Base-by-base conservation (phyloP, 2,113 vertebrate species). In the Pantherophis guttatus region DNA sequence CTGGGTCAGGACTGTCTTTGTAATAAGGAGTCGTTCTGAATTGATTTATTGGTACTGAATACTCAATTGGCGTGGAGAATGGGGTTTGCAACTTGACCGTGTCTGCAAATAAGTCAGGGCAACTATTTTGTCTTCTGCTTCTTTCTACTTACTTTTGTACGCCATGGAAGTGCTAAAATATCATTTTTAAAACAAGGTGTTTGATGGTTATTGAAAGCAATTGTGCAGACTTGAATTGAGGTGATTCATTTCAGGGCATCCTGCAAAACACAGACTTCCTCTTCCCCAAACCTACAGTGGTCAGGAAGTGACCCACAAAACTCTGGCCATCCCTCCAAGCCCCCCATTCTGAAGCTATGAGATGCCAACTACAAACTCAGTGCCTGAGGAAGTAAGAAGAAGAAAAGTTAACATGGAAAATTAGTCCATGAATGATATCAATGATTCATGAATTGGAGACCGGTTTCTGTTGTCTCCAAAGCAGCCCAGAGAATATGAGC, bases 31-130 rank as follows among this genome's bases (percentile, higher is more conserved):
- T 65, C 0, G 12, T 55, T 70, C 52, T 54, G 58, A 75, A 70
- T 33, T 92, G 91, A 88, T 88, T 92, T 88, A 92, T 88, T 92
- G 91, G 50, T 44, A 39, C 91, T 44, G 21, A 52, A 70, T 54
- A 54, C 29, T 24, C 50, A 29, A 10, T 12, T 10, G 52, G 59
- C 11, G 1, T 29, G 50, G n/a, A 26, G 50, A 92, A 92, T 55
- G 59, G 70, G 88, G 53, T n/a, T 88, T 92, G 86, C 59, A 29
- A 92, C 50, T 62, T 55, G 52, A 75, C 54, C 21, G 59, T 88
- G 33, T 88, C 87, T 88, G 91, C 21, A 92, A 88, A 54, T 75
- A 75, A 26, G 86, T 10, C 52, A 75, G 50, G 50, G 17, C 3
- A 91, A 24, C 59, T 44, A 54, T 44, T 53, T 1, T 1, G 10